A percentile compares a stretch with the other conserved stretches of the same genome.
Conservation (phyloP, 2,888 invertebrate species). For the Trichopria drosophilae region DNA sequence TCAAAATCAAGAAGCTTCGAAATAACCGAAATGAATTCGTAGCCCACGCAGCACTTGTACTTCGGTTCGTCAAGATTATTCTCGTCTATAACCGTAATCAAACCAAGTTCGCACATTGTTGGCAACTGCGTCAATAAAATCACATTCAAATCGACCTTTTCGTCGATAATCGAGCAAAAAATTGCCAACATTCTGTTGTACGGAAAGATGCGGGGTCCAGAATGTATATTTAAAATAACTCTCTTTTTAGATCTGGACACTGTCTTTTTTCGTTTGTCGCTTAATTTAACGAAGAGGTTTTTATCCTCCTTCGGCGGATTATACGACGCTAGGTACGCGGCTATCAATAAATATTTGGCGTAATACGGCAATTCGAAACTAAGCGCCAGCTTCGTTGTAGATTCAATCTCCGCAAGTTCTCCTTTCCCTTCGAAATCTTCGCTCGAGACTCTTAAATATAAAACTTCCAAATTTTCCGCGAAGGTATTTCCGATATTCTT, state of each 20-base stretch:
- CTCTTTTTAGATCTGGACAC: slow-evolving; percentile 48
- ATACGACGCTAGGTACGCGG: slow-evolving; percentile 90
- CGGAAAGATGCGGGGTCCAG: slow-evolving; percentile 83
- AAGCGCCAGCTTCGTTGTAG: slow-evolving; percentile 50
- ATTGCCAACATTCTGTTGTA: slow-evolving; percentile 83
- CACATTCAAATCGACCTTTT: slow-evolving; percentile 82
- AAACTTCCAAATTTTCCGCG: slow-evolving; percentile 72
- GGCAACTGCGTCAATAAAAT: slow-evolving; percentile 86
- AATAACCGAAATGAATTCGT: slow-evolving; percentile 78
- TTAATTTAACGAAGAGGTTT: slow-evolving; percentile 79
- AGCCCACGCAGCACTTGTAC: slow-evolving; percentile 82
- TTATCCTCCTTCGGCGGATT: slow-evolving; percentile 89
- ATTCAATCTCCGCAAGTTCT: slow-evolving; percentile 49
- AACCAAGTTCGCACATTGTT: slow-evolving; percentile 80
- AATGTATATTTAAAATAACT: slow-evolving; percentile 66
- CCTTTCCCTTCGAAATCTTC: slow-evolving; percentile 43
- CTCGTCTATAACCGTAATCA: slow-evolving; percentile 73
- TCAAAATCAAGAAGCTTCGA: slow-evolving; percentile 78
- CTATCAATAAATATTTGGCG: slow-evolving; percentile 85
- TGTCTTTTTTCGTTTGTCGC: slow-evolving; percentile 70
- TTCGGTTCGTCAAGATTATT: slow-evolving; percentile 78
- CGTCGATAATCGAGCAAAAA: slow-evolving; percentile 85
- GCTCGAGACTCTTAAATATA: slow-evolving; percentile 70
- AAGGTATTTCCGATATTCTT: slow-evolving; percentile 76
- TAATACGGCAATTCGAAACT: slow-evolving; percentile 84